These are phyloP conservation scores for Etheostoma spectabile DNA, from an alignment of 2,113 vertebrate genomes.

Conservation along the genomic window DNA sequence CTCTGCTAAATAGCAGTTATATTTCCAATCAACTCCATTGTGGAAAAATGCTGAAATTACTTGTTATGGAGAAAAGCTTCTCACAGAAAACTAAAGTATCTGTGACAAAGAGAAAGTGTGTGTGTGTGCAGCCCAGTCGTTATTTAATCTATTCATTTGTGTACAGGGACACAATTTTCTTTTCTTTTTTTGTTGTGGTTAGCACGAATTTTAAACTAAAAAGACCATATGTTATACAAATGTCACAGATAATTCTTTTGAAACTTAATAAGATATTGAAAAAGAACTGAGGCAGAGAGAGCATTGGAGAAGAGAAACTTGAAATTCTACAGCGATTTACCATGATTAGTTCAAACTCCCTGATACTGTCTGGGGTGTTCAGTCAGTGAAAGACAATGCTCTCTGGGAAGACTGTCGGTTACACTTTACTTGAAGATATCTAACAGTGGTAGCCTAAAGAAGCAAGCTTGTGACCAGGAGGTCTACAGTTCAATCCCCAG, in stretches of 20 bases:
- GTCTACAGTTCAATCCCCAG: too few relatives aligned
- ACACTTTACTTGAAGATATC: too few relatives aligned
- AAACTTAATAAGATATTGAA: background rate
- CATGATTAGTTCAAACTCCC: background rate
- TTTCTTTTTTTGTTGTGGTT: too few relatives aligned
- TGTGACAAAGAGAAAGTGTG: background rate
- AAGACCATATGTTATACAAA: background rate
- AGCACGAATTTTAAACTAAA: too few relatives aligned
- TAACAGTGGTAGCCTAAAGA: too few relatives aligned
- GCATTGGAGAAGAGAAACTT: too few relatives aligned
- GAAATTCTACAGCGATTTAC: background rate
- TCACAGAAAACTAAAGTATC: constrained; percentile 6
- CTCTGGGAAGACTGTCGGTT: too few relatives aligned
- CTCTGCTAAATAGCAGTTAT: background rate
- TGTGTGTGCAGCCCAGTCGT: too few relatives aligned
- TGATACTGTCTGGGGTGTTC: too few relatives aligned
- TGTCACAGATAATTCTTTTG: background rate
- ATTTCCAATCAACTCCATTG: background rate
- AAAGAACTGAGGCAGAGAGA: background rate
- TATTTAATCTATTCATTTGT: too few relatives aligned
- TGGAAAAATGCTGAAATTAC: background rate
- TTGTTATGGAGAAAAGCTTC: background rate
- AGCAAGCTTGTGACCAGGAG: too few relatives aligned
- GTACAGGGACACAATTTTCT: too few relatives aligned
- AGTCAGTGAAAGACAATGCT: background rate